Evolutionary conservation across 2,113 vertebrate species (phyloP).

Genomic region (Gymnogyps californianus): DNA sequence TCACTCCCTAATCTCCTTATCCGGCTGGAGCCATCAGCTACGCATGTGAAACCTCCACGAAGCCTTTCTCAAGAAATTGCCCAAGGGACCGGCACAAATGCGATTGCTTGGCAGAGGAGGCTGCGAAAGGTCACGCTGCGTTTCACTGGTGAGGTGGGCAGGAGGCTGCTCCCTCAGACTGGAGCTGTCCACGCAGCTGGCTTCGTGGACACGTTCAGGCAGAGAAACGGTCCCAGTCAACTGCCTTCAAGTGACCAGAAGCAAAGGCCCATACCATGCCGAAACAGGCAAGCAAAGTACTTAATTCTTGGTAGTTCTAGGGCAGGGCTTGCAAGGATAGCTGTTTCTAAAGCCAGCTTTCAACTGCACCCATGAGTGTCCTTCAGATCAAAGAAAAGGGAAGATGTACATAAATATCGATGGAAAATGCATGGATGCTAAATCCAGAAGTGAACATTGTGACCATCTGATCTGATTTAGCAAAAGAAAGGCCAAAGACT

Average conservation of each 20-base stretch:
- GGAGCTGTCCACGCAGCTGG: not conserved
- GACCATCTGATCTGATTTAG: not conserved
- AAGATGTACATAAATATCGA: not conserved
- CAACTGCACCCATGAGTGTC: not conserved
- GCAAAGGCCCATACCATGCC: not conserved
- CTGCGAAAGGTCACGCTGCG: fast-evolving
- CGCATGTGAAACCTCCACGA: not conserved
- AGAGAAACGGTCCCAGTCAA: not conserved
- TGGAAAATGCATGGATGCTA: not conserved
- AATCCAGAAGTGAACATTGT: not conserved
- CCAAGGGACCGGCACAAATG: not conserved
- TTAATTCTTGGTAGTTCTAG: not conserved
- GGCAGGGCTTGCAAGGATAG: not conserved
- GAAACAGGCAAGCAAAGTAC: not conserved
- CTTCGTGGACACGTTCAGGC: not conserved
- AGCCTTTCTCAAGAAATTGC: not conserved
- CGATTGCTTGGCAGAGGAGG: not conserved
- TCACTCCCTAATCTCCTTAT: not conserved
- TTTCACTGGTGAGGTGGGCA: not conserved
- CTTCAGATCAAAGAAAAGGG: not conserved
- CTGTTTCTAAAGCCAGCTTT: not conserved
- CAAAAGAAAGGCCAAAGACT: not conserved
- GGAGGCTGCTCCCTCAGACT: not conserved
- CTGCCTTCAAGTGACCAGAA: not conserved
- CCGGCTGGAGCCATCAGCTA: not conserved